Conservation (phyloP, 1,140 invertebrate species). For the Micrasema minimum region DNA sequence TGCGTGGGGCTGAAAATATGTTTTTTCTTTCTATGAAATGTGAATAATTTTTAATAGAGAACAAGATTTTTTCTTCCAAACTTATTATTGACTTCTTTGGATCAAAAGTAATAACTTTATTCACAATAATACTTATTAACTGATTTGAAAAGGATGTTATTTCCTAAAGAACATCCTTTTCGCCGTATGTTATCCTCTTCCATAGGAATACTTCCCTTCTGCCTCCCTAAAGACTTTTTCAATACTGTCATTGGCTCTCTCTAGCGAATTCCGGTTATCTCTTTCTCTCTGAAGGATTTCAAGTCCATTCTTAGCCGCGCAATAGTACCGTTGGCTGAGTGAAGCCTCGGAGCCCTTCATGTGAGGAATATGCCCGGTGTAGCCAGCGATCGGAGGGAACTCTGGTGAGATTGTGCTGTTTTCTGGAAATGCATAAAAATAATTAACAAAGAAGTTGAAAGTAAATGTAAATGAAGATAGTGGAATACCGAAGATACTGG, state of each 20-base stretch:
- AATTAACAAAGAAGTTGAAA: too few relatives aligned
- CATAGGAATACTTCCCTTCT: slow-evolving; percentile 63
- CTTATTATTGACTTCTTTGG: too few relatives aligned
- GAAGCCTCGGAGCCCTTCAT: slow-evolving; percentile 74
- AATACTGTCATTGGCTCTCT: slow-evolving; percentile 59
- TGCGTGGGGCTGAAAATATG: too few relatives aligned
- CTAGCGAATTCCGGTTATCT: slow-evolving; percentile 63
- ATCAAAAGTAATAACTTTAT: slow-evolving; percentile 1
- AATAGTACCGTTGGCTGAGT: slow-evolving; percentile 74
- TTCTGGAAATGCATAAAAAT: slow-evolving; percentile 69
- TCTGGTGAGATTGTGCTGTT: slow-evolving; percentile 73
- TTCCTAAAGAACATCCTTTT: slow-evolving; percentile 67
- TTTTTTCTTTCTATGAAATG: too few relatives aligned
- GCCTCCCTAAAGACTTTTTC: slow-evolving; percentile 60
- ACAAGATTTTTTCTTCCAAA: too few relatives aligned
- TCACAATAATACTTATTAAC: not conserved
- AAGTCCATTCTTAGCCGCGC: slow-evolving; percentile 73
- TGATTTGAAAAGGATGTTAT: slow-evolving; percentile 47
- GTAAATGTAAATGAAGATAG: too few relatives aligned
- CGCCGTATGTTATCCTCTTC: slow-evolving; percentile 68
- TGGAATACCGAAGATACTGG: too few relatives aligned
- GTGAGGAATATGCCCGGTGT: slow-evolving; percentile 77
- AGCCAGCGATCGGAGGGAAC: slow-evolving; percentile 76
- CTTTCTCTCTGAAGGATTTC: slow-evolving; percentile 70
- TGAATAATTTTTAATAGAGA: too few relatives aligned